Evolutionary conservation across 2,888 invertebrate genomes (phyloP).

Genomic region (Dorcus hopei): DNA sequence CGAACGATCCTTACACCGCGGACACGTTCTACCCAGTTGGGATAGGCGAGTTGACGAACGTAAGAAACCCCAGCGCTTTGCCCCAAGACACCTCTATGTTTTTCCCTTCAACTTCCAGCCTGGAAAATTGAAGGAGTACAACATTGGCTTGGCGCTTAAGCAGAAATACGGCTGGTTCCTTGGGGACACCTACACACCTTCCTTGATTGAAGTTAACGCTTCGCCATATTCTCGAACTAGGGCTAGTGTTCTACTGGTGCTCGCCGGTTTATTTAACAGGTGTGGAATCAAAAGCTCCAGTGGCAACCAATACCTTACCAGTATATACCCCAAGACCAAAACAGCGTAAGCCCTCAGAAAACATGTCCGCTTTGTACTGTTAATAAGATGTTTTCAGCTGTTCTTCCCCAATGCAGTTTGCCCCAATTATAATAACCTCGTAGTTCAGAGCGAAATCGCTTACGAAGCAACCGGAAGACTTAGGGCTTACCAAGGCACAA

Average conservation of each 20-base stretch:
- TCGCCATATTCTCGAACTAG: slow-evolving; percentile 68
- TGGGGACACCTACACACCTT: slow-evolving; percentile 55
- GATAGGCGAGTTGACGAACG: slow-evolving; percentile 73
- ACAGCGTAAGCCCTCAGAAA: slow-evolving; percentile 28
- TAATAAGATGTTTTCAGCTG: too few species aligned
- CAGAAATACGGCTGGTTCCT: slow-evolving; percentile 60
- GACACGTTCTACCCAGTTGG: slow-evolving; percentile 67
- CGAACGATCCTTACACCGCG: slow-evolving; percentile 64
- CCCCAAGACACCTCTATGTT: neutral
- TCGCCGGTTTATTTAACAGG: slow-evolving; percentile 63
- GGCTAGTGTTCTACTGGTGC: slow-evolving; percentile 65
- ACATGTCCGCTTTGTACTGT: neutral
- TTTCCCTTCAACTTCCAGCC: slow-evolving; percentile 17
- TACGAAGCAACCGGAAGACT: too few species aligned
- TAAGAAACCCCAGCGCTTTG: slow-evolving; percentile 41
- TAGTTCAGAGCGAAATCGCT: too few species aligned
- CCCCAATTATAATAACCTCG: too few species aligned
- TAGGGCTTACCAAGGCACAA: too few species aligned
- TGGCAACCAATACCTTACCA: slow-evolving; percentile 40
- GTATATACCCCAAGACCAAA: slow-evolving; percentile 28
- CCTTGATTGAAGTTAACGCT: slow-evolving; percentile 55
- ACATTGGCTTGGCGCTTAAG: slow-evolving; percentile 61
- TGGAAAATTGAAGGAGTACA: slow-evolving; percentile 62
- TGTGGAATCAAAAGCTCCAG: slow-evolving; percentile 51
- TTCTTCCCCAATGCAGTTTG: too few species aligned